Evolutionary conservation across 2,113 vertebrate species (phyloP).

Genomic region (Ardeotis arabs): DNA sequence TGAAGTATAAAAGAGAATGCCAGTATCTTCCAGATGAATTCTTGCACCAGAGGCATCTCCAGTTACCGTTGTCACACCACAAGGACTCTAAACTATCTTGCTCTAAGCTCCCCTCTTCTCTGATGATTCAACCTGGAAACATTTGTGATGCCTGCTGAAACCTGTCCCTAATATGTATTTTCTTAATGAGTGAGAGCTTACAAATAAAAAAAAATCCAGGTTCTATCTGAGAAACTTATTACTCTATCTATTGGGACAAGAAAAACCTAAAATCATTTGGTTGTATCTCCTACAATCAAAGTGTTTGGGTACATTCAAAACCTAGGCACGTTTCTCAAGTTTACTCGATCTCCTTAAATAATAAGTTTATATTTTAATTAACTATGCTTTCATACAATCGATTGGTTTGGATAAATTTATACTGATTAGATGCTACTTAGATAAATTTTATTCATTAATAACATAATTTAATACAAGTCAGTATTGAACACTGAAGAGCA

Average conservation of each 20-base stretch:
- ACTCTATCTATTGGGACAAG: neutral
- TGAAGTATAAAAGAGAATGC: neutral
- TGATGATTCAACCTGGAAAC: neutral
- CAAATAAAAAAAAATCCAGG: neutral
- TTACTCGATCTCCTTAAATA: neutral
- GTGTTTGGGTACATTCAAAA: neutral
- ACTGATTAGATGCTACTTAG: neutral
- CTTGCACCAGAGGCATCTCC: neutral
- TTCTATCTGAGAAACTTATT: neutral
- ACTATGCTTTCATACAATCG: neutral
- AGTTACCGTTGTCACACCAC: neutral
- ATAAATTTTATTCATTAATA: neutral
- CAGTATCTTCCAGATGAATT: neutral
- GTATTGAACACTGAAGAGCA: neutral
- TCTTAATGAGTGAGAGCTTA: neutral
- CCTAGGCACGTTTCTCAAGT: neutral
- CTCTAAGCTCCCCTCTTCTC: neutral
- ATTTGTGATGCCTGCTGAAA: neutral
- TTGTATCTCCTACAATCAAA: neutral
- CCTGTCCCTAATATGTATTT: neutral
- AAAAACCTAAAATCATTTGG: neutral
- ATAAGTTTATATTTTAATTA: neutral
- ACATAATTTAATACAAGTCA: neutral
- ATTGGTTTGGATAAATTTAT: neutral
- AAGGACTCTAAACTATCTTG: neutral